Evolutionary conservation across 2,113 vertebrate species (phyloP).

Genomic region (Microcebus tavaratra): DNA sequence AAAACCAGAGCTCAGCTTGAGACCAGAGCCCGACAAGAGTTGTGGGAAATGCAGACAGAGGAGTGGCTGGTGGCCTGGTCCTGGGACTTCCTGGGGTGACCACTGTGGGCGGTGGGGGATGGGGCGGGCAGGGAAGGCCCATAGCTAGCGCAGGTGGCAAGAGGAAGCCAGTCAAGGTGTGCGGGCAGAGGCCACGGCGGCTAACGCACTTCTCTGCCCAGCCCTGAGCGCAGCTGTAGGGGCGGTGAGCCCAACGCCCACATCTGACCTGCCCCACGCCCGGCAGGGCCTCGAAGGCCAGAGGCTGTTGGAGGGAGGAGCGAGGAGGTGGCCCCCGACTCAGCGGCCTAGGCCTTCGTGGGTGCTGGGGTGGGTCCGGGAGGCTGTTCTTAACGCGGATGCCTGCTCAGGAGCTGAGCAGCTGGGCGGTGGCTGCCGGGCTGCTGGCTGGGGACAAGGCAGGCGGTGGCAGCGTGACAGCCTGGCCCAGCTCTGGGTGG

Average conservation of each 20-base stretch:
- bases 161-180: too few relatives aligned
- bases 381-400: not conserved
- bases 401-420: not conserved
- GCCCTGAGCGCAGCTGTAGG: too few relatives aligned
- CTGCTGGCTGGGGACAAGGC: not conserved
- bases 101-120: not conserved
- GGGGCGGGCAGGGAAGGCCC: too few relatives aligned
- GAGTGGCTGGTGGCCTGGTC: not conserved
- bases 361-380: rapidly evolving
- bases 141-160: not conserved
- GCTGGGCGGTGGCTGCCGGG: not conserved
- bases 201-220: too few relatives aligned
- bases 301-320: not conserved
- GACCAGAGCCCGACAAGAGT: rapidly evolving
- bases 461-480: not conserved
- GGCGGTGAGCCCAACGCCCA: too few relatives aligned
- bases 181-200: not conserved
- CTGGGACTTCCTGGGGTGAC: not conserved
- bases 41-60: not conserved
- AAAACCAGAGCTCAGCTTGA: not conserved
- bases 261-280: too few relatives aligned
- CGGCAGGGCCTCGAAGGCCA: too few relatives aligned
- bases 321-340: not conserved
- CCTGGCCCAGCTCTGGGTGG: not conserved
- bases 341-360: not conserved